A percentile compares a stretch with the other conserved stretches of the same genome.
Conservation (phyloP, 2,797 vertebrate genomes). For the Iguana delicatissima region DNA sequence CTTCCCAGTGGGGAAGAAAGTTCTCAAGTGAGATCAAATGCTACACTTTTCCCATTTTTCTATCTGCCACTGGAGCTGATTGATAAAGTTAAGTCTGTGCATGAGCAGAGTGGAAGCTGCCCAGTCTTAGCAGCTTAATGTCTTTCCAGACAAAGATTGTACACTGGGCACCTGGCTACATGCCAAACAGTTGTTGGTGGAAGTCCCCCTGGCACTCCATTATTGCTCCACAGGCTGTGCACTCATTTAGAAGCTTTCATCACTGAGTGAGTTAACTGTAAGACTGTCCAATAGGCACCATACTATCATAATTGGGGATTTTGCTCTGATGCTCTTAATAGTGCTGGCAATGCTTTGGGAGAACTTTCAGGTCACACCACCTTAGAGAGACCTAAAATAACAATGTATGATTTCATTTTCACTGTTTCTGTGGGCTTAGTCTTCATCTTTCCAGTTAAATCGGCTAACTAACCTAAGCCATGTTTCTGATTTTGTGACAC, state of each 20-base stretch:
- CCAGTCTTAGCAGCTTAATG: neutral
- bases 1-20: neutral
- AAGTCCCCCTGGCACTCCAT: conserved; percentile 31
- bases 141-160: conserved; percentile 18
- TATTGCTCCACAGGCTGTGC: neutral
- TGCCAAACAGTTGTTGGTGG: neutral
- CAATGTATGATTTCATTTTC: conserved; percentile 52
- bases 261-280: neutral
- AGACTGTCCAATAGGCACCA: accelerated
- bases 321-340: neutral
- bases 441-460: conserved; percentile 8
- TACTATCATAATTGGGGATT: neutral
- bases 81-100: conserved; percentile 18
- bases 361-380: conserved; percentile 58
- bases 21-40: conserved; percentile 14
- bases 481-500: neutral
- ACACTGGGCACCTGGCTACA: conserved; percentile 38
- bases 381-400: conserved; percentile 65
- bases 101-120: neutral
- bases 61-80: conserved; percentile 47
- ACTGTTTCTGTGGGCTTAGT: conserved; percentile 38
- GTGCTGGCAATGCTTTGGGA: conserved; percentile 50
- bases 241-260: neutral
- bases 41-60: conserved; percentile 7
- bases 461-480: neutral